These are phyloP conservation scores for Nasonovia ribisnigri DNA, from an alignment of 2,888 invertebrate genomes.

Conservation along the genomic window DNA sequence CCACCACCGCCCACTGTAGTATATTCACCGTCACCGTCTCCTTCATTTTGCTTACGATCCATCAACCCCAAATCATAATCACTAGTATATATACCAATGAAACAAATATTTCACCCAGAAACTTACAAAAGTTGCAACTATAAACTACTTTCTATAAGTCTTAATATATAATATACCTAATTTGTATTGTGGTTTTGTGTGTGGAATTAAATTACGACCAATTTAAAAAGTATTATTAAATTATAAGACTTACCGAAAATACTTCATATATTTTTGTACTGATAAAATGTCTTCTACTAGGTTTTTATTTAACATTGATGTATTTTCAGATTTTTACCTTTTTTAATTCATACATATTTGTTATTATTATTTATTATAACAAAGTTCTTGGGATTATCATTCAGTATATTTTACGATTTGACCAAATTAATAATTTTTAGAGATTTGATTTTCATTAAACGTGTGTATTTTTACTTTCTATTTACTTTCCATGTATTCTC, in stretches of 20 bases:
- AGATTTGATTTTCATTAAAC: not conserved
- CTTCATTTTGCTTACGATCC: conserved; percentile 68
- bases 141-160: not conserved
- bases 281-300: conserved; percentile 5
- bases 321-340: conserved; percentile 5
- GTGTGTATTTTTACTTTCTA: conserved; percentile 25
- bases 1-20: conserved; percentile 69
- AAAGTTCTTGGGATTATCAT: not conserved
- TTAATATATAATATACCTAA: not conserved
- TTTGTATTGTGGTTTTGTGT: conserved; percentile 7
- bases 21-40: conserved; percentile 68
- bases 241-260: conserved; percentile 8
- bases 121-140: not conserved
- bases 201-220: conserved; percentile 22
- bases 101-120: conserved; percentile 8
- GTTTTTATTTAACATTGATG: conserved; percentile 33
- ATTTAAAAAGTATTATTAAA: conserved; percentile 44
- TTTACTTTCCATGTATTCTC: conserved; percentile 25
- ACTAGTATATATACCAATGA: not conserved
- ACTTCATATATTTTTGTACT: conserved; percentile 56
- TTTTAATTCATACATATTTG: not conserved
- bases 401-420: not conserved
- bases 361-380: not conserved
- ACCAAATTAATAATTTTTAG: conserved; percentile 22
- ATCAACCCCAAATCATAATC: conserved; percentile 71